Conservation (phyloP, 2,113 vertebrate species). For the Ochotona princeps region DNA sequence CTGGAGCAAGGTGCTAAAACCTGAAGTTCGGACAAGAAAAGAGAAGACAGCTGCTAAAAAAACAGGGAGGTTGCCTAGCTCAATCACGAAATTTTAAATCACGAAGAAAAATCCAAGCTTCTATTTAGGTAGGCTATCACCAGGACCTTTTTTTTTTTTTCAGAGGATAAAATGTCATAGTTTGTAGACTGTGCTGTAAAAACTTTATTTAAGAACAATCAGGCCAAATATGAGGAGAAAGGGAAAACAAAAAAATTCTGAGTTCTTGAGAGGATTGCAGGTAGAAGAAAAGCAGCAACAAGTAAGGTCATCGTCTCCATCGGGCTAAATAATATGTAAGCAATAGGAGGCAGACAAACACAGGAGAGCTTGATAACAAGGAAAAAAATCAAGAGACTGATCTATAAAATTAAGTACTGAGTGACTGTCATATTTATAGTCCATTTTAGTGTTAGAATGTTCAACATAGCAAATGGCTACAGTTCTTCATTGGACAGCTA, state of each 20-base stretch:
- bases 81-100: slow-evolving; percentile 58
- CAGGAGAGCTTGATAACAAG: background rate
- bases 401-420: background rate
- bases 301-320: background rate
- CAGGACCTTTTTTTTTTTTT: slow-evolving; percentile 68
- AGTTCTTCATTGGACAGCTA: background rate
- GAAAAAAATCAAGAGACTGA: background rate
- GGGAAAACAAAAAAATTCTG: background rate
- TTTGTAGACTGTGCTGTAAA: slow-evolving; percentile 32
- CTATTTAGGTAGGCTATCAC: slow-evolving; percentile 62
- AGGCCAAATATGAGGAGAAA: background rate
- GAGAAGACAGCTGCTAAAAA: slow-evolving; percentile 78
- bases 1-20: slow-evolving; percentile 41
- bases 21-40: slow-evolving; percentile 60
- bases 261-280: background rate
- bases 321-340: background rate
- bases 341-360: background rate
- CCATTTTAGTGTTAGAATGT: background rate
- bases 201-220: background rate
- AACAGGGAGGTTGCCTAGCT: slow-evolving; percentile 69
- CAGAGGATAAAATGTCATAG: background rate
- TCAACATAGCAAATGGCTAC: background rate
- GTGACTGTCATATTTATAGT: background rate
- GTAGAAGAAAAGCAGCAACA: accelerated
- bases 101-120: background rate